A percentile compares a stretch with the other conserved stretches of the same genome.
These are phyloP conservation scores for Hypercompe scribonia DNA, from an alignment of 2,888 invertebrate genomes.

Conservation along the genomic window DNA sequence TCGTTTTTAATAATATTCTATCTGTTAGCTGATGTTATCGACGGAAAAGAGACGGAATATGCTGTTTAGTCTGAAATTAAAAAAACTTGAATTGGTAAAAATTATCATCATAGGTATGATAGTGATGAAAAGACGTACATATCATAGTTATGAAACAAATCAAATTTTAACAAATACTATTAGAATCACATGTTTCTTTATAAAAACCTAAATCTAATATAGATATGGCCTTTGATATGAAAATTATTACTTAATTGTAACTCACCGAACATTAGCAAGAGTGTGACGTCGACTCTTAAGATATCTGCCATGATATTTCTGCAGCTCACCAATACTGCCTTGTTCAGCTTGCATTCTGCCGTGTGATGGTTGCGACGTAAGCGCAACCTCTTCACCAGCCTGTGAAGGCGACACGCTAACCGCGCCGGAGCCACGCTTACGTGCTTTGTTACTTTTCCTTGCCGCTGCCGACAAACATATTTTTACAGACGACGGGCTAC, in stretches of 20 bases:
- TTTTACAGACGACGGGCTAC: conserved; percentile 87
- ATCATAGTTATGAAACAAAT: not conserved
- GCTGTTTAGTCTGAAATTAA: not conserved
- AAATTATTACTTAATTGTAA: conserved; percentile 50
- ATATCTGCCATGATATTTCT: conserved; percentile 95
- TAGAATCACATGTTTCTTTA: not conserved
- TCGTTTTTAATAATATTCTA: not conserved
- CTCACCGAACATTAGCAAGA: conserved; percentile 97
- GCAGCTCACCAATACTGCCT: conserved; percentile 95
- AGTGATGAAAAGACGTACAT: not conserved
- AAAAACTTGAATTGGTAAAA: not conserved
- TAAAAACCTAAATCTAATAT: not conserved
- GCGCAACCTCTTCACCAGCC: conserved; percentile 72
- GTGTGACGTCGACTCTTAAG: conserved; percentile 95
- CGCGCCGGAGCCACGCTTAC: conserved; percentile 81
- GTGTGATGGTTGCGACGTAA: conserved; percentile 70
- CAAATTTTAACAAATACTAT: not conserved
- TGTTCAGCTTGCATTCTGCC: conserved; percentile 97
- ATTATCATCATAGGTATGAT: not conserved
- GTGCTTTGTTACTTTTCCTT: conserved; percentile 82
- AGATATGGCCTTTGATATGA: conserved; percentile 13
- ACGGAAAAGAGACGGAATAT: not conserved
- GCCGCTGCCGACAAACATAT: conserved; percentile 86
- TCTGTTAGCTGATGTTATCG: conserved; percentile 3
- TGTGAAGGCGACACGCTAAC: conserved; percentile 66